A percentile compares a stretch with the other conserved stretches of the same genome.
These are phyloP conservation scores for Tipula vernalis DNA, from an alignment of 2,888 invertebrate genomes.

Conservation along the genomic window DNA sequence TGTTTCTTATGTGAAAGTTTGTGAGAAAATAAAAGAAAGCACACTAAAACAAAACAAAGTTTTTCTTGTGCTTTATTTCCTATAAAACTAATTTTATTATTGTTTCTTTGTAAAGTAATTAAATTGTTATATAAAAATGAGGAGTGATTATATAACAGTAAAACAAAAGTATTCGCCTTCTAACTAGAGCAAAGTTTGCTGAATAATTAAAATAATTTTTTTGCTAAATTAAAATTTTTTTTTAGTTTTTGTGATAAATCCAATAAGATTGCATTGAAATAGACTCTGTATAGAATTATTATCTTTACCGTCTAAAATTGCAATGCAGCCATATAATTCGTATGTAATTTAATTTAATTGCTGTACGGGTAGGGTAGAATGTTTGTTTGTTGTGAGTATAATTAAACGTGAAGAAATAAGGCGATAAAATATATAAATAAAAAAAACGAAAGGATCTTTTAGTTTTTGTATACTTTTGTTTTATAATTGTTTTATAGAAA, in stretches of 20 bases:
- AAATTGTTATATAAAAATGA: background rate
- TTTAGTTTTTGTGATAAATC: background rate
- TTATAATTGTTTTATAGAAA: too few relatives aligned
- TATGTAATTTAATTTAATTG: background rate
- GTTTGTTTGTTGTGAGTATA: background rate
- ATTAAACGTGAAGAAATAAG: background rate
- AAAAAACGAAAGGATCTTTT: background rate
- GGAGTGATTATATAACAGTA: background rate
- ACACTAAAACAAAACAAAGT: background rate
- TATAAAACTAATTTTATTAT: background rate
- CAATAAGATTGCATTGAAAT: background rate
- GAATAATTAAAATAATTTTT: background rate
- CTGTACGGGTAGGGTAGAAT: background rate
- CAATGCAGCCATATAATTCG: background rate
- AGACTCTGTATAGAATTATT: background rate
- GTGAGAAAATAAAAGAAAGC: background rate
- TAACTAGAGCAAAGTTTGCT: background rate
- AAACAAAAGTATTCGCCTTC: background rate
- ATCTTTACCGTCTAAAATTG: background rate
- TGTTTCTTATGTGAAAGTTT: background rate
- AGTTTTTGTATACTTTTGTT: too few relatives aligned
- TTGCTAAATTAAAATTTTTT: background rate
- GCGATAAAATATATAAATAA: background rate
- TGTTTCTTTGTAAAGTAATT: background rate
- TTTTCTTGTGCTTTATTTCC: background rate